Base-by-base conservation (phyloP, 2,888 invertebrate species). In the Trisateles emortualis region DNA sequence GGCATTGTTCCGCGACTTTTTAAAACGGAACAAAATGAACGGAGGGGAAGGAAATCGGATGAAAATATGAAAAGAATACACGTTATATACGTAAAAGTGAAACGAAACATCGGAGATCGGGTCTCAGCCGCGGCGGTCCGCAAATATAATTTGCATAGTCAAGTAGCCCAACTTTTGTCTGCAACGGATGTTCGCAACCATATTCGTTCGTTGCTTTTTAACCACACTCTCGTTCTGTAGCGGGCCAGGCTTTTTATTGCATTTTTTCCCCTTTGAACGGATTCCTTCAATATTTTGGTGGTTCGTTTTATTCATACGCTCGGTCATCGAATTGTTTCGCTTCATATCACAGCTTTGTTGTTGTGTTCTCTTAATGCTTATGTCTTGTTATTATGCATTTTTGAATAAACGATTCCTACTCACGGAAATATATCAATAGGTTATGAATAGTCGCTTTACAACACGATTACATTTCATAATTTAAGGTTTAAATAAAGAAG, bases 61-160 rank as follows among this genome's bases (percentile, higher is more conserved):
- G 90, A 91, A 92, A 92, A 92, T 92, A 93, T 92, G 91, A 92
- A 92, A 90, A 90, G 92, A 92, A 90, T 92, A 91, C 91, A 90
- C 86, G 86, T 84, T 90, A 85, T 86, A 78, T 84, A 88, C 84
- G 84, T 82, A 87, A 81, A 88, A 90, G 90, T 88, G 90, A 90
- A 93, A 93, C 87, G 93, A 83, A 92, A 91, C 82, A 89, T 84
- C 80, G 86, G 86, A 88, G 91, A 92, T 92, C 90, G 89, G 84
- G 87, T 86, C 88, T 84, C 86, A 81, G 82, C 81, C 86, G 86
- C 83, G 85, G 87, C 87, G 86, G 93, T 93, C 92, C 86, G 93
- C 92, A 93, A 93, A 93, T 93, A 92, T 92, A 93, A 93, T 93
- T 93, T 93, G 93, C 93, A 93, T 93, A 92, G 90, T 81, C 92